Evolutionary conservation across 2,797 vertebrate species (phyloP).

Genomic region (Halcyon smyrnensis): DNA sequence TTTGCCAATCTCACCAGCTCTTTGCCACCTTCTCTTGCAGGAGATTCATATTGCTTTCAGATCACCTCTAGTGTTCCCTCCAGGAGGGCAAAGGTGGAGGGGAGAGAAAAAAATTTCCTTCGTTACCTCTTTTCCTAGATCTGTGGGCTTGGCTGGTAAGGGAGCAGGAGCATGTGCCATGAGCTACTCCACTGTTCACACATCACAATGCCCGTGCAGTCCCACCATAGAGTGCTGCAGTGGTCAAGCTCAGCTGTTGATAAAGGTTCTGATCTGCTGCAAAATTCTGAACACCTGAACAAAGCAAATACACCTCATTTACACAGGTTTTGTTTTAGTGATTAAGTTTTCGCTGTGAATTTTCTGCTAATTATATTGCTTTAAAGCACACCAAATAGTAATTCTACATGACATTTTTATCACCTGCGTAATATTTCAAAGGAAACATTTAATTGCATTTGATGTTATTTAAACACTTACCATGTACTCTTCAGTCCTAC

Average conservation of each 20-base stretch:
- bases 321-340: background rate
- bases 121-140: background rate
- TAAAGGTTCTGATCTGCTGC: background rate
- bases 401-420: constrained; percentile 75
- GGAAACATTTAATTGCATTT: constrained; percentile 76
- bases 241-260: fast-evolving
- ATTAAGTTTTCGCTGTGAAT: constrained; percentile 1
- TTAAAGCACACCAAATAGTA: constrained; percentile 33
- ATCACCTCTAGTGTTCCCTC: background rate
- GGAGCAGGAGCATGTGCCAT: background rate
- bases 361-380: constrained; percentile 61
- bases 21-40: background rate
- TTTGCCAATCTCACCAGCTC: background rate
- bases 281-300: background rate
- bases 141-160: background rate
- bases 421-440: constrained; percentile 72
- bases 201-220: fast-evolving
- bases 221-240: background rate
- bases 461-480: constrained; percentile 79
- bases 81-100: background rate
- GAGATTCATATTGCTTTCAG: background rate
- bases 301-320: background rate
- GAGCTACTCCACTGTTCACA: background rate
- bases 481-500: constrained; percentile 63
- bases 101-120: background rate